Conservation (phyloP, 30 jellyfish, hydroid and myxozoan genomes). For the Aurelia sp. region DNA sequence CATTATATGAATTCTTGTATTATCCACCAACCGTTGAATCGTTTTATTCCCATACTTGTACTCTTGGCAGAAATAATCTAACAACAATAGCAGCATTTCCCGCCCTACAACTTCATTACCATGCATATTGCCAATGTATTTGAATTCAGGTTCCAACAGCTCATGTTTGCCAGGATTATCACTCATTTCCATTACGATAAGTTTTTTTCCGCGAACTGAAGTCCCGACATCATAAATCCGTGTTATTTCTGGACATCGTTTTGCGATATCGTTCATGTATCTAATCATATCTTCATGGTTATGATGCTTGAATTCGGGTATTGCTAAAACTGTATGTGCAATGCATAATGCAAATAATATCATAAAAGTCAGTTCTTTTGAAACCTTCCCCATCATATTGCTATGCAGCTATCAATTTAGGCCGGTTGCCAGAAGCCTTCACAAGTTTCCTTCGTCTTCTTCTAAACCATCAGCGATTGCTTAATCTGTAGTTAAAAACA, state of each 20-base stretch:
- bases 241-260: slow-evolving; percentile 79
- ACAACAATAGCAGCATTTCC: slow-evolving; percentile 81
- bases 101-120: slow-evolving; percentile 99
- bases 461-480: too few relatives aligned
- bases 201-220: slow-evolving; percentile 65
- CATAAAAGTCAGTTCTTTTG: too few relatives aligned
- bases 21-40: slow-evolving; percentile 43
- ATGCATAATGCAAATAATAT: too few relatives aligned
- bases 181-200: slow-evolving; percentile 91
- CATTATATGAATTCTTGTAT: slow-evolving; percentile 89
- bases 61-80: slow-evolving; percentile 79
- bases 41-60: slow-evolving; percentile 61
- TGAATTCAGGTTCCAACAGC: slow-evolving; percentile 89
- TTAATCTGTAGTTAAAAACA: too few relatives aligned
- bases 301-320: slow-evolving; percentile 82
- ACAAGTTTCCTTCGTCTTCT: too few relatives aligned
- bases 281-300: slow-evolving; percentile 83
- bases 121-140: slow-evolving; percentile 98
- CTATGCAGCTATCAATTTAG: too few relatives aligned
- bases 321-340: slow-evolving; percentile 1
- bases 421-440: too few relatives aligned
- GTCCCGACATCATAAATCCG: slow-evolving; percentile 83
- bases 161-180: slow-evolving; percentile 91
- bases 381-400: too few relatives aligned
- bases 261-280: slow-evolving; percentile 70